phyloP scores from a whole-genome alignment of 2,888 invertebrate genomes.

The Yponomeuta malinellus region DNA sequence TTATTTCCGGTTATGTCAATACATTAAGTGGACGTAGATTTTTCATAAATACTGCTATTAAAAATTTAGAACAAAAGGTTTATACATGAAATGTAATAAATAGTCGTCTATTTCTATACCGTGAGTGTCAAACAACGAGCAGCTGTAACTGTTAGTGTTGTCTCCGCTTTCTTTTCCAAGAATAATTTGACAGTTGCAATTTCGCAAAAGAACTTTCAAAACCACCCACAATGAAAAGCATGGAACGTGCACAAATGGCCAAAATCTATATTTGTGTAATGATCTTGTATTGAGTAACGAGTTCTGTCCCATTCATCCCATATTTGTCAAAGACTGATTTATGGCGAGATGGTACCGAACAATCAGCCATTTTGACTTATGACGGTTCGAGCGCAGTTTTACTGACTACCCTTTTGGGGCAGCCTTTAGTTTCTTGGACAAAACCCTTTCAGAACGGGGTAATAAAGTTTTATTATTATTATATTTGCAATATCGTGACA shows the following conservation, averaged over 20 bases:
- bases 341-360: slow-evolving; percentile 68
- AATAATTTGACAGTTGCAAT: slow-evolving; percentile 43
- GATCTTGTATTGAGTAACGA: slow-evolving; percentile 68
- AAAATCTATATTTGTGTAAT: slow-evolving; percentile 75
- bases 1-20: too few species aligned
- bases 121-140: slow-evolving; percentile 42
- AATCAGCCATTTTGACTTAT: slow-evolving; percentile 66
- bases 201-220: slow-evolving; percentile 48
- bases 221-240: slow-evolving; percentile 60
- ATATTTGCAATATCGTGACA: slow-evolving; percentile 65
- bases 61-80: neutral
- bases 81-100: neutral
- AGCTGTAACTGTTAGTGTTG: slow-evolving; percentile 37
- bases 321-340: slow-evolving; percentile 66
- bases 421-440: slow-evolving; percentile 36
- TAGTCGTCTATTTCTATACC: slow-evolving; percentile 29
- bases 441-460: slow-evolving; percentile 72
- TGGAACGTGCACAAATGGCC: slow-evolving; percentile 66
- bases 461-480: slow-evolving; percentile 73
- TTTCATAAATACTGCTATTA: too few species aligned
- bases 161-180: slow-evolving; percentile 63
- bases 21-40: too few species aligned
- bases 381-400: slow-evolving; percentile 49
- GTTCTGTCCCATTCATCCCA: slow-evolving; percentile 45
- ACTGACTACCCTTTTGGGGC: slow-evolving; percentile 60